Evolutionary conservation across 2,113 vertebrate genomes (phyloP), one percentile per base, ranked within the genome.

Genomic region (Isurus oxyrinchus): DNA sequence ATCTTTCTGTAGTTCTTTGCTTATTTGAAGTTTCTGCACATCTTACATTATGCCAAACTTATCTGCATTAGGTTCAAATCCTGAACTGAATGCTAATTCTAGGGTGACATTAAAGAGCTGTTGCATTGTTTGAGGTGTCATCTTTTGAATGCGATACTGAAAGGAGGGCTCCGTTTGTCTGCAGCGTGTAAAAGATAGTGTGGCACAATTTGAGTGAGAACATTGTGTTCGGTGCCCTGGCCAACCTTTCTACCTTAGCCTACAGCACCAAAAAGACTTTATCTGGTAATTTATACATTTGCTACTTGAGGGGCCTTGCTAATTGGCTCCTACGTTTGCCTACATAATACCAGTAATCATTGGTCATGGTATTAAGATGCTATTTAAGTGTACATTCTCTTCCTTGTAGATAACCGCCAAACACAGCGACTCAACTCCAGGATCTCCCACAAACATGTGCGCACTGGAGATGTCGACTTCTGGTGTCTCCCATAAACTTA

Each of bases 401-500:
- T 84, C 87, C 86, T 0, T 49, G 0, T 97, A 98, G 98, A 97
- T 98, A 35, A 96, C 96, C 0, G 66, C 96, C 63, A 97, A 97
- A 35, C 98, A 98, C 66, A 55, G 3, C 0, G 79, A 97, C 0
- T 8, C 35, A 0, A 59, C 19, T 10, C 40, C 97, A 0, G 97
- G 97, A 25, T 96, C 96, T 0, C 81, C 96, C 0, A n/a, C 25
- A 0, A 96, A 96, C 0, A 79, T 96, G 0, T 94, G 97, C 0
- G 96, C 97, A 63, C 88, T 98, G 97, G 97, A 97, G 0, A 97
- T 98, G 94, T 81, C 97, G 96, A 93, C 97, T 95, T 96, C 96
- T 0, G 97, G 97, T 87, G 97, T 97, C 96, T 97, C 97, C 0
- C 98, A 97, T 96, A 97, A 97, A 96, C 98, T 97, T 0, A 97